Conservation (phyloP, 2,113 vertebrate genomes). For the Brachyhypopomus occidentalis region DNA sequence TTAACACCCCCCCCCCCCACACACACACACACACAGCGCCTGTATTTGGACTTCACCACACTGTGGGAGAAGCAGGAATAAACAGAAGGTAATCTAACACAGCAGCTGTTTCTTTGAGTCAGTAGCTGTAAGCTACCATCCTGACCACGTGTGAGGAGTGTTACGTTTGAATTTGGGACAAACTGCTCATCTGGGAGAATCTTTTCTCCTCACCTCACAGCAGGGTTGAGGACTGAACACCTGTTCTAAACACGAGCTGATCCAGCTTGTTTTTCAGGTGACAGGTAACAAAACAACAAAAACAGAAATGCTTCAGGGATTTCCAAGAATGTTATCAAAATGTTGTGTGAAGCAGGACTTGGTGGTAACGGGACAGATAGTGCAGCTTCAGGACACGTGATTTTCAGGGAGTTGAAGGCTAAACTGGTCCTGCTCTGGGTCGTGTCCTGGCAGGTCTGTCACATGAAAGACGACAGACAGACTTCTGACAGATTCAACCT, state of each 20-base stretch:
- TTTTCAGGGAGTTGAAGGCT: slow-evolving; percentile 2
- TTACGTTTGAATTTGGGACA: slow-evolving; percentile 31
- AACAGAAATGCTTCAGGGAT: neutral
- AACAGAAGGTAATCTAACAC: slow-evolving; percentile 45
- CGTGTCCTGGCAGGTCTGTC: slow-evolving; percentile 3
- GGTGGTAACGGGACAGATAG: slow-evolving; percentile 12
- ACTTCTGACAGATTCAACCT: neutral
- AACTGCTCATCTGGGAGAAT: slow-evolving; percentile 4
- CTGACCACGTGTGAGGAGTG: neutral
- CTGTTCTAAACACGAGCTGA: slow-evolving; percentile 26
- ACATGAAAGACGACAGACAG: neutral
- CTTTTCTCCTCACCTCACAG: slow-evolving; percentile 8
- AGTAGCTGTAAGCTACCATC: slow-evolving; percentile 34
- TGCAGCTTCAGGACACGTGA: neutral
- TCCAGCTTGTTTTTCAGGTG: neutral
- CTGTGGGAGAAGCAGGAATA: slow-evolving; percentile 1
- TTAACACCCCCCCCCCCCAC: neutral
- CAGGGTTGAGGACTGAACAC: neutral
- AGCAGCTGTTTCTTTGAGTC: slow-evolving; percentile 25
- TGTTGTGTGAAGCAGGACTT: slow-evolving; percentile 14
- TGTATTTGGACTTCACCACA: slow-evolving; percentile 4
- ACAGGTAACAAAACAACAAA: neutral
- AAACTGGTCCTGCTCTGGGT: neutral
- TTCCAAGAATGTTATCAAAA: slow-evolving; percentile 42
- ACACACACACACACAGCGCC: too few relatives aligned